phyloP scores from a whole-genome alignment of 1,140 invertebrate genomes.

The Neomicropteryx cornuta region DNA sequence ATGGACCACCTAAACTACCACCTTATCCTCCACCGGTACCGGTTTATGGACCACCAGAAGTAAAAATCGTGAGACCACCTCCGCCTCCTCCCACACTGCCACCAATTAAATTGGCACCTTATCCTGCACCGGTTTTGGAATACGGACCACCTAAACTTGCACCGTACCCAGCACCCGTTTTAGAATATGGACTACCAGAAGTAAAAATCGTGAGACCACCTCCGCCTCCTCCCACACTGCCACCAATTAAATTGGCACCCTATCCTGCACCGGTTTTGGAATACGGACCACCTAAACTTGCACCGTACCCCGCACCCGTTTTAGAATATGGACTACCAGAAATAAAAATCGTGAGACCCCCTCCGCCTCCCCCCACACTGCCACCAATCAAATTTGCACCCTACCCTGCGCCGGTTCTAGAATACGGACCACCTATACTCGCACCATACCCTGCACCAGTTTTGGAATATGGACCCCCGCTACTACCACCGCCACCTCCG shows the following conservation, averaged over 20 bases:
- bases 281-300: conserved; percentile 10
- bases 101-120: not conserved
- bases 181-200: not conserved
- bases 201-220: too few relatives aligned
- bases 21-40: conserved; percentile 2
- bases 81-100: conserved; percentile 1
- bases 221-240: conserved; percentile 1
- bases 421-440: conserved; percentile 6
- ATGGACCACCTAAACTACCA: conserved; percentile 9
- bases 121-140: conserved; percentile 2
- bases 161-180: conserved; percentile 1
- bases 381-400: not conserved
- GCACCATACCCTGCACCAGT: conserved; percentile 2
- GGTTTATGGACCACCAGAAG: not conserved
- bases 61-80: too few relatives aligned
- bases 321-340: not conserved
- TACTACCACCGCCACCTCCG: conserved; percentile 5
- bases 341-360: too few relatives aligned
- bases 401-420: conserved; percentile 1
- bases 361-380: conserved; percentile 1
- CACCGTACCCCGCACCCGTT: conserved; percentile 2
- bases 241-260: not conserved
- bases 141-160: conserved; percentile 10
- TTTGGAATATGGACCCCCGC: conserved; percentile 5
- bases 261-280: conserved; percentile 2